Percentiles rank a stretch among this genome's conserved stretches.
Evolutionary conservation across 1,140 invertebrate genomes (phyloP).

Genomic region (Camponotus floridanus): DNA sequence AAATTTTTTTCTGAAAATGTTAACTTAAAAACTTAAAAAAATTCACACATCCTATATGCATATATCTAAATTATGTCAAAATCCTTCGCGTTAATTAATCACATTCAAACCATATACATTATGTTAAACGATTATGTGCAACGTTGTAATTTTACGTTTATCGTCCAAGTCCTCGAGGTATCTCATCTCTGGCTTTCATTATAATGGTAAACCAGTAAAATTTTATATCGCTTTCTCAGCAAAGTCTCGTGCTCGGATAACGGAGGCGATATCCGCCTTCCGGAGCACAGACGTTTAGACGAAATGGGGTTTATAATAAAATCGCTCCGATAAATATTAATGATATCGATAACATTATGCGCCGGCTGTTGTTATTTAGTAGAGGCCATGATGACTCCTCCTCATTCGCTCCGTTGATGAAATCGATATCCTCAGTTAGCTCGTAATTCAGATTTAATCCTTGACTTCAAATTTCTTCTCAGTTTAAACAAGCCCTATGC

Average conservation of each 20-base stretch:
- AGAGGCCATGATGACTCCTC: constrained; percentile 29
- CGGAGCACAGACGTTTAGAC: constrained; percentile 26
- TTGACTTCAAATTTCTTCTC: not conserved
- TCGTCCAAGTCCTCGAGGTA: constrained; percentile 25
- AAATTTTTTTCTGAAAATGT: not conserved
- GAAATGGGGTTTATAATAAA: constrained; percentile 60
- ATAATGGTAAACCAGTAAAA: constrained; percentile 50
- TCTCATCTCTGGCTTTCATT: constrained; percentile 37
- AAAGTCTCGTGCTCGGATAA: constrained; percentile 17
- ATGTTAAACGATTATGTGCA: constrained; percentile 22
- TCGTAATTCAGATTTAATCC: constrained; percentile 30
- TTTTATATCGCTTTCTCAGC: constrained; percentile 40
- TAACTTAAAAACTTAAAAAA: not conserved
- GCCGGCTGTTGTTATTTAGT: constrained; percentile 29
- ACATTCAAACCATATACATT: not conserved
- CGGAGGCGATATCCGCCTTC: constrained; percentile 36
- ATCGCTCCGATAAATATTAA: constrained; percentile 63
- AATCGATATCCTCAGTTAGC: constrained; percentile 42
- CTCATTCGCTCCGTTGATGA: constrained; percentile 9
- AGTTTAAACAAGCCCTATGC: not conserved
- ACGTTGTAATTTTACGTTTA: constrained; percentile 33
- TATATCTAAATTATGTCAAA: not conserved
- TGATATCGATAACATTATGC: constrained; percentile 27
- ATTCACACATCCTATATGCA: not conserved
- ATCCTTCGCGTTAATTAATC: not conserved